Evolutionary conservation across 2,797 vertebrate species (phyloP), one percentile per base, ranked within the genome.

Genomic region (Myotis vivesi): DNA sequence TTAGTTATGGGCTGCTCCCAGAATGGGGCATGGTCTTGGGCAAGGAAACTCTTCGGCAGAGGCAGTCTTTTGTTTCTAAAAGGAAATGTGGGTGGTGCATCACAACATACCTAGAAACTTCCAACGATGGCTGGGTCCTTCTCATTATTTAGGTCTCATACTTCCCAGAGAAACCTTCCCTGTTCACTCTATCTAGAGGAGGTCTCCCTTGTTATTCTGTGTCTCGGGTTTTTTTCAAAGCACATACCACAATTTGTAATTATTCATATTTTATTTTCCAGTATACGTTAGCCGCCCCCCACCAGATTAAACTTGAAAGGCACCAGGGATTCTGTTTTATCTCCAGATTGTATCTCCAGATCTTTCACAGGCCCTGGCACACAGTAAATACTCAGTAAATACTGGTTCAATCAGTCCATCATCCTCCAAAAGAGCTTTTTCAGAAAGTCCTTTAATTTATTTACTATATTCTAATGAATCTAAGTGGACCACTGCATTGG

Each of bases 331-430:
- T 83, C 46, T 90, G 8, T 81, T 94, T 84, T 66, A 73, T 64
- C 73, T 87, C 12, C 11, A 62, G 44, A 33, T 28, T 71, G 20
- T 79, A 68, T 83, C 66, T 53, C 91, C 28, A n/a, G 55, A 36
- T 84, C 62, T 90, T 94, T 64, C 44, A 93, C 30, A 84, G 15
- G 80, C 10, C 69, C 71, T 95, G 72, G 22, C 66, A 87, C 36
- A 69, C 36, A 81, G 62, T 80, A 87, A 68, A 36, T 87, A 53
- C 6, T 91, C 51, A 91, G 0, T 89, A 94, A 85, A 77, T 30
- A 53, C 46, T 69, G 57, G 22, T 91, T 84, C 30, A 79, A 6
- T 87, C 44, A 57, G 36, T 68, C 53, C 22, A 11, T 91, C 38
- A 72, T 87, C 49, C 36, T 38, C 49, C 55, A 73, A 68, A 84